Percentiles rank a stretch among this genome's conserved stretches.
These are phyloP conservation scores for Drosophila bunnanda DNA, from an alignment of 2,888 invertebrate species.

Conservation along the genomic window DNA sequence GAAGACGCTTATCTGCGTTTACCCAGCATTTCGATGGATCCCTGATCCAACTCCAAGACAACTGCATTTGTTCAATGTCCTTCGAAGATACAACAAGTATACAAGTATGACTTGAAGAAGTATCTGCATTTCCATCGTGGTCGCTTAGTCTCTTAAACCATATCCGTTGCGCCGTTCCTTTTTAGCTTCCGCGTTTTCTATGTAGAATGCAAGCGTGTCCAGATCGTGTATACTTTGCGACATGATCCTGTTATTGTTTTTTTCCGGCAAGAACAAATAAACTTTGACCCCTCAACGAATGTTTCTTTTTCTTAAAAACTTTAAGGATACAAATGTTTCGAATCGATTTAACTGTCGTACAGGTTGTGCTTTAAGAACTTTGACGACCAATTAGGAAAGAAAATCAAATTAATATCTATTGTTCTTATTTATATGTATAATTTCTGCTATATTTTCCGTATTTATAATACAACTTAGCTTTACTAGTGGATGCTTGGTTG, in stretches of 20 bases:
- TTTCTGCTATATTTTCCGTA: constrained; percentile 80
- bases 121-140: constrained; percentile 25
- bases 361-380: too few relatives aligned
- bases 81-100: constrained; percentile 40
- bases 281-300: constrained; percentile 6
- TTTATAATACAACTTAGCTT: constrained; percentile 78
- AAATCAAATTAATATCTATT: too few relatives aligned
- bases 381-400: neutral
- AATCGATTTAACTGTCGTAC: neutral
- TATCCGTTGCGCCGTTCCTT: constrained; percentile 8
- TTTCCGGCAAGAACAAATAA: constrained; percentile 27
- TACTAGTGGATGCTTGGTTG: constrained; percentile 54
- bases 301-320: neutral
- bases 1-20: constrained; percentile 37
- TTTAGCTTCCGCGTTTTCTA: neutral
- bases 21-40: constrained; percentile 52
- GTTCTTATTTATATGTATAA: constrained; percentile 75
- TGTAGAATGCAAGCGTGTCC: neutral
- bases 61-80: constrained; percentile 63
- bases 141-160: constrained; percentile 5
- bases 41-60: constrained; percentile 52
- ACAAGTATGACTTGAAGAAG: constrained; percentile 34
- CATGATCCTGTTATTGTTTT: constrained; percentile 22
- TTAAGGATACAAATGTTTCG: neutral
- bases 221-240: constrained; percentile 13